Conservation (phyloP, 2,797 vertebrate genomes). For the Pangasius sanitwongsei region DNA sequence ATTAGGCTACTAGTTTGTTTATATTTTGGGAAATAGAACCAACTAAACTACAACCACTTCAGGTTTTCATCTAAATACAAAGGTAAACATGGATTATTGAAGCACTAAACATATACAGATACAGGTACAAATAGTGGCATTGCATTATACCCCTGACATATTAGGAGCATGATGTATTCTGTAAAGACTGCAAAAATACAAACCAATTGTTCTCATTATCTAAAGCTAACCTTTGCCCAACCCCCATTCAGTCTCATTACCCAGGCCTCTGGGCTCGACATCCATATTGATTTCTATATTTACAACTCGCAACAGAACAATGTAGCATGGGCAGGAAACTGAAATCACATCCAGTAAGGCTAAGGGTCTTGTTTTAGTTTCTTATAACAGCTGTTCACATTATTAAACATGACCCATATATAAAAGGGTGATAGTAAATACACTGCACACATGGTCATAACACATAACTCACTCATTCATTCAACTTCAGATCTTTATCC, state of each 20-base stretch:
- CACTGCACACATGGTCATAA: background rate
- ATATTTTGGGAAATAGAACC: background rate
- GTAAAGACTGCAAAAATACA: background rate
- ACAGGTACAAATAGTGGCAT: background rate
- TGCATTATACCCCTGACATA: background rate
- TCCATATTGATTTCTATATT: conserved; percentile 33
- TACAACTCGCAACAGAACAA: conserved; percentile 28
- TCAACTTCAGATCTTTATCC: background rate
- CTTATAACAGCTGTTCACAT: background rate
- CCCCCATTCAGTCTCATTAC: conserved; percentile 29
- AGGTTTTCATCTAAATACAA: background rate
- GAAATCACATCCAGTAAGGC: conserved; percentile 4
- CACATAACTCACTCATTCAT: background rate
- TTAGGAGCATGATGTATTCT: conserved; percentile 18
- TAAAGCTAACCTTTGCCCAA: conserved; percentile 24
- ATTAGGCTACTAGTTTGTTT: background rate
- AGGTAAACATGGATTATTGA: background rate
- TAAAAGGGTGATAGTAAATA: background rate
- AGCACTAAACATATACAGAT: background rate
- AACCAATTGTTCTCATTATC: conserved; percentile 17
- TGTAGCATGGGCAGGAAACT: conserved; percentile 22
- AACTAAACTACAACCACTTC: background rate
- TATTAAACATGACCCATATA: conserved; percentile 23
- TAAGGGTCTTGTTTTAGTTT: conserved; percentile 12
- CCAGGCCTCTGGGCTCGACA: background rate